phyloP scores from a whole-genome alignment of 2,888 invertebrate species.

The Calliopum simillimum region DNA sequence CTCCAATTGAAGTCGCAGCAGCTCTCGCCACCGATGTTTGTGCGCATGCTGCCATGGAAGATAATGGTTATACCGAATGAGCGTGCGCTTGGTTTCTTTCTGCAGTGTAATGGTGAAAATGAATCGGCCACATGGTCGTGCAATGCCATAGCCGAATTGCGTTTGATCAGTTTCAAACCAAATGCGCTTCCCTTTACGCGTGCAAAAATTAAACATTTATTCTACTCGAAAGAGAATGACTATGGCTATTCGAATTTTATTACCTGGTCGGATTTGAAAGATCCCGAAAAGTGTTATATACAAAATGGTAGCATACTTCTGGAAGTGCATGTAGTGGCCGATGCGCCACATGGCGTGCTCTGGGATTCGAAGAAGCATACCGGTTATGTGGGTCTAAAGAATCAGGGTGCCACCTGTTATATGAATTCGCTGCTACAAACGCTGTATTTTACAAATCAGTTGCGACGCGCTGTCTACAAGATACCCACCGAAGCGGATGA shows the following conservation, averaged over 20 bases:
- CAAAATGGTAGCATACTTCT: constrained; percentile 89
- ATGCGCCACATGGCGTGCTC: constrained; percentile 91
- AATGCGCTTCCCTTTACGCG: constrained; percentile 88
- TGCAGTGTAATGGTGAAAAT: constrained; percentile 95
- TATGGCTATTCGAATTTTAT: constrained; percentile 99
- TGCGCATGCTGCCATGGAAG: constrained; percentile 98
- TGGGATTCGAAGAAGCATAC: constrained; percentile 99
- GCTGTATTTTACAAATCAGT: constrained; percentile 94
- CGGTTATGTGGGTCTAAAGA: constrained; percentile 89
- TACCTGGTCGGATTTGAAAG: constrained; percentile 92
- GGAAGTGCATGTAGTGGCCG: constrained; percentile 84
- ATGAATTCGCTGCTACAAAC: constrained; percentile 99
- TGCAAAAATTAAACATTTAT: constrained; percentile 88
- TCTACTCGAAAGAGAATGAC: constrained; percentile 87
- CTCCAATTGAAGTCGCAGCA: constrained; percentile 83
- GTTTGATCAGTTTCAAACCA: constrained; percentile 89
- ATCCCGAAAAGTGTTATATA: constrained; percentile 90
- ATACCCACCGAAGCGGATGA: constrained; percentile 99
- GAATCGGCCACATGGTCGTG: constrained; percentile 99
- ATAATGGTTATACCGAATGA: constrained; percentile 95
- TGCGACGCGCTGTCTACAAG: constrained; percentile 94
- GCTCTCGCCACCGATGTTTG: constrained; percentile 91
- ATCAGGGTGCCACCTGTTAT: constrained; percentile 99
- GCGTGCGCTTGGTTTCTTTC: constrained; percentile 79
- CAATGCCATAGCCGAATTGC: constrained; percentile 93